Evolutionary conservation across 2,888 invertebrate species (phyloP).

Genomic region (Andricus quercusramuli): DNA sequence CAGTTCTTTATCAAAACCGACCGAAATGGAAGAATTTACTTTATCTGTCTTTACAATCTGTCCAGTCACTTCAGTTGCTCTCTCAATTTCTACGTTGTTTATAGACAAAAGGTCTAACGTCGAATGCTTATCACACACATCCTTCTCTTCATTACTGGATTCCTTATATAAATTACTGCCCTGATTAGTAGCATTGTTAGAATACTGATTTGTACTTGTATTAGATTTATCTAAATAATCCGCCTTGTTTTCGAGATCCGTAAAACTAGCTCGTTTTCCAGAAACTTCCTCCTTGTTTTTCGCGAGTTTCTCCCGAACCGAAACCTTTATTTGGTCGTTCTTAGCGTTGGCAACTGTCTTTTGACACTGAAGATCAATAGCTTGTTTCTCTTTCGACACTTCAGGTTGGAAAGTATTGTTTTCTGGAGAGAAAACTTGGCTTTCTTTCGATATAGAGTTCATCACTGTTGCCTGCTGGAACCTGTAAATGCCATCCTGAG

Average conservation of each 20-base stretch:
- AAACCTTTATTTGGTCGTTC: slow-evolving; percentile 73
- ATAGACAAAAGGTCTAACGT: slow-evolving; percentile 48
- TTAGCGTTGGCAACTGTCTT: slow-evolving; percentile 72
- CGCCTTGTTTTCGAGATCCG: slow-evolving; percentile 63
- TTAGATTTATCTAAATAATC: slow-evolving; percentile 58
- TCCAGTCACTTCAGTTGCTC: slow-evolving; percentile 8
- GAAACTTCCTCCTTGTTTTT: slow-evolving; percentile 70
- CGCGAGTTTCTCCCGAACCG: slow-evolving; percentile 68
- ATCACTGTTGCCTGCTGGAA: slow-evolving; percentile 64
- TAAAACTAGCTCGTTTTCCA: slow-evolving; percentile 69
- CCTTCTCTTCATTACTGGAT: slow-evolving; percentile 44
- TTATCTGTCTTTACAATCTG: slow-evolving; percentile 2
- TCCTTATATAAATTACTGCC: slow-evolving; percentile 56
- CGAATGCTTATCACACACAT: slow-evolving; percentile 21
- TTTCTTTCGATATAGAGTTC: slow-evolving; percentile 54
- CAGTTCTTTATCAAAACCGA: slow-evolving; percentile 5
- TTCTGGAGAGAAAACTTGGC: slow-evolving; percentile 58
- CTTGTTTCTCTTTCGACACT: slow-evolving; percentile 59
- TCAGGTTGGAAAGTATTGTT: slow-evolving; percentile 58
- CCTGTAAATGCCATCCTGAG: slow-evolving; percentile 65
- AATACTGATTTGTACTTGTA: slow-evolving; percentile 56
- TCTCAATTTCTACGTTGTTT: slow-evolving; percentile 18
- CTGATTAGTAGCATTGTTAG: slow-evolving; percentile 52
- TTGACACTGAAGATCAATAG: slow-evolving; percentile 55
- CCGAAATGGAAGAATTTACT: slow-evolving; percentile 20